phyloP scores from a whole-genome alignment of 2,888 invertebrate species.

The Marasmarcha lunaedactyla region DNA sequence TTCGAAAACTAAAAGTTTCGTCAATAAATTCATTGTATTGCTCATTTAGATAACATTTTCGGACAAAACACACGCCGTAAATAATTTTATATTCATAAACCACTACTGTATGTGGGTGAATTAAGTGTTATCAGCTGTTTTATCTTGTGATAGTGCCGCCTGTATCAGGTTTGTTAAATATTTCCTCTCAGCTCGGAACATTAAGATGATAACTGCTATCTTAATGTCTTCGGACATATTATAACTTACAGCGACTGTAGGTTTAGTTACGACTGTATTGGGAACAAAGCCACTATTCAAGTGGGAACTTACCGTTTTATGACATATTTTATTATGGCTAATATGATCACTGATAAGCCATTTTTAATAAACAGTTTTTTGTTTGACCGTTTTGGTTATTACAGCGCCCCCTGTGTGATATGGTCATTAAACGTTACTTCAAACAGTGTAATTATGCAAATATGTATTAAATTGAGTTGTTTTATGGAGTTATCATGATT shows the following conservation, averaged over 20 bases:
- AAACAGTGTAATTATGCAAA: neutral
- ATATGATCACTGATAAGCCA: no score
- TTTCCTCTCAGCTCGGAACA: slow-evolving; percentile 35
- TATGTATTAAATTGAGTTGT: neutral
- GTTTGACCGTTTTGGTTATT: no score
- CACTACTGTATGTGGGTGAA: slow-evolving; percentile 48
- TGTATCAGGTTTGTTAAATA: slow-evolving; percentile 36
- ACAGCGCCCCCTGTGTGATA: neutral
- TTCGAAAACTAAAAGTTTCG: slow-evolving; percentile 18
- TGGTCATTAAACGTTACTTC: neutral
- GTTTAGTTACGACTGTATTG: slow-evolving; percentile 46
- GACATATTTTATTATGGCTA: neutral
- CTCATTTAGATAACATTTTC: slow-evolving; percentile 44
- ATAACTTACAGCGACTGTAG: slow-evolving; percentile 7
- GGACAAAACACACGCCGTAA: slow-evolving; percentile 29
- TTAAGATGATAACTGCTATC: slow-evolving; percentile 44
- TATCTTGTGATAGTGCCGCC: slow-evolving; percentile 25
- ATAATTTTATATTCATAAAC: slow-evolving; percentile 32
- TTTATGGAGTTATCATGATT: no score
- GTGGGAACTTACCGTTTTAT: slow-evolving; percentile 18
- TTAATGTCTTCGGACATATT: slow-evolving; percentile 32
- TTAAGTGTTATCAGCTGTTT: slow-evolving; percentile 35
- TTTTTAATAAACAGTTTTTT: no score
- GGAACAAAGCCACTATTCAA: slow-evolving; percentile 35
- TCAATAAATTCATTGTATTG: slow-evolving; percentile 11